phyloP scores from a whole-genome alignment of 2,113 vertebrate genomes.

The Sciurus niger region DNA sequence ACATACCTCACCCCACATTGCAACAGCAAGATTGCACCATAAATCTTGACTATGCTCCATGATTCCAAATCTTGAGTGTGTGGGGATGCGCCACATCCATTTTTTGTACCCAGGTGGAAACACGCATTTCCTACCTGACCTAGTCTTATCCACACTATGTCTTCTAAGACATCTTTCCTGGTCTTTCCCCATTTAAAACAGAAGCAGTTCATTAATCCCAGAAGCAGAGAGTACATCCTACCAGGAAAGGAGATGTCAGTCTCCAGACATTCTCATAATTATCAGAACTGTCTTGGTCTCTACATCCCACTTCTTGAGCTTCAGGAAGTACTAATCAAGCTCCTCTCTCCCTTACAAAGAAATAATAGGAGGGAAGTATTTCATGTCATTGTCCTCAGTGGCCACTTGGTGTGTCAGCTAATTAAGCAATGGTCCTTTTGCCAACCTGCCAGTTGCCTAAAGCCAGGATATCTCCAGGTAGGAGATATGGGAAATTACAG shows the following conservation, averaged over 20 bases:
- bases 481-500: background rate
- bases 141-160: background rate
- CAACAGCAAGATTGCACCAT: background rate
- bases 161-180: background rate
- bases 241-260: background rate
- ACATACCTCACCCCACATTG: background rate
- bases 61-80: background rate
- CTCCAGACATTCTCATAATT: background rate
- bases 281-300: background rate
- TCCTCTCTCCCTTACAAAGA: background rate
- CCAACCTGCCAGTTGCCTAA: background rate
- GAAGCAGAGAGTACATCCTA: background rate
- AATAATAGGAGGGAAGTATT: background rate
- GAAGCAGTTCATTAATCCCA: background rate
- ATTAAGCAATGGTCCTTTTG: background rate
- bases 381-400: background rate
- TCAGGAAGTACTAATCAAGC: background rate
- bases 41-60: background rate
- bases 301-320: background rate
- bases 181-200: background rate
- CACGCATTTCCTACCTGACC: background rate
- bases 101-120: conserved; percentile 3
- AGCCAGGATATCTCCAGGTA: background rate
- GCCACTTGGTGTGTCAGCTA: background rate
- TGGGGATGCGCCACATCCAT: background rate